Evolutionary conservation across 2,797 vertebrate species (phyloP), one percentile per base, ranked within the genome.

Genomic region (Clarias fuscus): DNA sequence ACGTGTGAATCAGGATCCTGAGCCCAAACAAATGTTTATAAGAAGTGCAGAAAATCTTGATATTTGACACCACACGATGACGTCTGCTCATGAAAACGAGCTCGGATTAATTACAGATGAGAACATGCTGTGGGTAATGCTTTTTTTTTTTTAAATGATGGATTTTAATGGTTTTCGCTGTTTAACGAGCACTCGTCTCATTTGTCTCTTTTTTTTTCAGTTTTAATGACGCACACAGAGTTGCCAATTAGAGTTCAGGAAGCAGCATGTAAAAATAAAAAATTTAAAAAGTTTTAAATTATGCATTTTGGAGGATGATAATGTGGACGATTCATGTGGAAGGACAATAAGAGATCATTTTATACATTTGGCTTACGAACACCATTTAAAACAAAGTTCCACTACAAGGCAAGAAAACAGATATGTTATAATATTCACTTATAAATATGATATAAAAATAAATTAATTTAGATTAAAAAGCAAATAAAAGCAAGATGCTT

Each of bases 111-210:
- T 75, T 82, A 84, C 75, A 83, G 8, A 84, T 67, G 17, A 20
- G 62, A 24, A 71, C 56, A 82, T 3, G 13, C 65, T 33, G 65
- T 18, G 20, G 33, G 82, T 78, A 71, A 82, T 86, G 71, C 3
- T 33, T 33, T 33, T 76, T 37, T 37, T 48, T 48, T 11, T 48
- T 48, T 20, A 77, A 58, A 33, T 22, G 1, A 5, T n/a, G 73
- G 5, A 20, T 20, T 58, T 20, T 11, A 77, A 77, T 68, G 84
- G 67, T 67, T 83, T 85, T 73, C 33, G 22, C 67, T 53, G 62
- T 89, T 85, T 87, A 87, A 87, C 56, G 75, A 87, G 73, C 6
- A 37, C 65, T 76, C 58, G 18, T 86, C 70, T 85, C 43, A 37
- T 85, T 33, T 56, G 77, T 81, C 58, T 22, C 72, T 85, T 24